These are phyloP conservation scores for Spatula versicolor DNA, from an alignment of 2,797 vertebrate species.

Conservation along the genomic window DNA sequence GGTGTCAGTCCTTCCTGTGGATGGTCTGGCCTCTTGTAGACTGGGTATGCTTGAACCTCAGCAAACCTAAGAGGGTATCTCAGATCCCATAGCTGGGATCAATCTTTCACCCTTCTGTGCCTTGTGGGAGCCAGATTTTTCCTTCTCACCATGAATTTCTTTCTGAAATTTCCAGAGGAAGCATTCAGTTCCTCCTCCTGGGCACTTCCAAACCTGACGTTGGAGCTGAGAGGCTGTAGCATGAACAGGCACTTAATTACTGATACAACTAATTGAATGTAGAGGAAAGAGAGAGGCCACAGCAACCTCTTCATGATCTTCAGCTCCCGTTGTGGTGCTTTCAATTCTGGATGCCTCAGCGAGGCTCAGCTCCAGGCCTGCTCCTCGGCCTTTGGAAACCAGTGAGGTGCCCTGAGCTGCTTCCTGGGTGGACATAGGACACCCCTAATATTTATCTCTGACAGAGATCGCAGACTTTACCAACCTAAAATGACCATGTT, in stretches of 20 bases:
- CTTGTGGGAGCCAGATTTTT: not conserved
- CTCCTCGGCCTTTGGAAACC: not conserved
- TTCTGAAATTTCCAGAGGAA: not conserved
- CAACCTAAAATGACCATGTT: not conserved
- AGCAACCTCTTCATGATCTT: not conserved
- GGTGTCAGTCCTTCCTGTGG: not conserved
- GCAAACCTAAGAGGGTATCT: not conserved
- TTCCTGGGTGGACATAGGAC: not conserved
- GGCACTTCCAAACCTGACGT: not conserved
- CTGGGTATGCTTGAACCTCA: not conserved
- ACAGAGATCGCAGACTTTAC: not conserved
- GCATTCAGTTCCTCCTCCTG: not conserved
- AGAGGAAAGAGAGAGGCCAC: not conserved
- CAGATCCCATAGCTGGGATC: not conserved
- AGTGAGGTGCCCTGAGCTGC: rapidly evolving
- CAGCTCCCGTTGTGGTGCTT: not conserved
- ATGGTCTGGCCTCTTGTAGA: not conserved
- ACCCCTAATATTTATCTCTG: not conserved
- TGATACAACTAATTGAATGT: not conserved
- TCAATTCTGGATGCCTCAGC: not conserved
- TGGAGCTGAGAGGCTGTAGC: not conserved
- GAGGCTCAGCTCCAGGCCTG: not conserved
- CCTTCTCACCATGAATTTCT: not conserved
- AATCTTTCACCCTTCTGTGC: not conserved
- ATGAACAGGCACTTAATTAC: not conserved